Base-by-base conservation (phyloP, 1,140 invertebrate genomes). In the Heliconius congener region DNA sequence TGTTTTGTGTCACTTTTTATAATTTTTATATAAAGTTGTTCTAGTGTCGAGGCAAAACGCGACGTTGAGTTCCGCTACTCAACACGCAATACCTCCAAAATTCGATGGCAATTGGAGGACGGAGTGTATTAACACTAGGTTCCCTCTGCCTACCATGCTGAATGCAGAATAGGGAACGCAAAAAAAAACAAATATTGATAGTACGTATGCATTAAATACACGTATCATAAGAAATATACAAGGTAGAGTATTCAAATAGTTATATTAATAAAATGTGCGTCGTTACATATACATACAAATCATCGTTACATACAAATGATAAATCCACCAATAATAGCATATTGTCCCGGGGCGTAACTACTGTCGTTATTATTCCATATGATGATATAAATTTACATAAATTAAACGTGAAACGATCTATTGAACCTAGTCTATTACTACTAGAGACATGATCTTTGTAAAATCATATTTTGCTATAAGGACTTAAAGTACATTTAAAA, bases 321-420 rank as follows among this genome's bases (percentile, higher is more conserved):
- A 23, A 60, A 60, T 23, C 55, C 55, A 13, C 23, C 11, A 66
- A 27, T 27, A 66, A 66, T 66, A 66, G 13, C 8, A 39, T n/a
- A 72, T 72, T 52, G 23, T 27, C 23, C n/a, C 55, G 11, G 42
- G 27, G 37, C 34, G 37, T 76, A 46, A 46, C 70, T n/a, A 42
- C 34, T 37, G 34, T 37, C 55, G 9, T 66, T 76, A 74, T n/a
- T 71, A 74, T 52, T 79, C 73, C 70, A 66, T 71, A 74, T 79
- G n/a, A 60, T 79, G n/a, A 74, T 52, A 82, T 42, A 76, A 81
- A 81, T 84, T 84, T 84, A 72, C 81, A 81, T 84, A 77, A 80
- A 84, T 81, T 82, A 82, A 77, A 77, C 76, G 60, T 74, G 42
- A 42, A 71, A 80, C 73, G 71, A 74, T 71, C 57, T 79, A 66